Evolutionary conservation across 2,113 vertebrate genomes (phyloP), one percentile per base, ranked within the genome.

Genomic region (Epinephelus cyanopodus): DNA sequence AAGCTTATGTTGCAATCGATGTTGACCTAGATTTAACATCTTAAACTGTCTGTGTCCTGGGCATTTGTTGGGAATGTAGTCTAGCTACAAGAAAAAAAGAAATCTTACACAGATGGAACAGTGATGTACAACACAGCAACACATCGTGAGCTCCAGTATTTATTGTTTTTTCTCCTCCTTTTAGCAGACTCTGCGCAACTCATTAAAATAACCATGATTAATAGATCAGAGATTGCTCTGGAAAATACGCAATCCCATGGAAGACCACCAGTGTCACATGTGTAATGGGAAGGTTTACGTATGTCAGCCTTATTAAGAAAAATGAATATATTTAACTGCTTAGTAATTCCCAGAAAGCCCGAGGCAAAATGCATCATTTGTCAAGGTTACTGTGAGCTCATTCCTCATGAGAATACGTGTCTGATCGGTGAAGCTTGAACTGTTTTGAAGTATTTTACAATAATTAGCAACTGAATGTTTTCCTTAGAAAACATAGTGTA

Each of bases 191-290:
- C 45, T 67, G 74, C 61, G 62, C 81, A 74, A 39, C 81, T 86
- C 75, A 88, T 89, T 92, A 79, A 83, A 83, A 75, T 74, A 85
- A 90, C 19, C 42, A 84, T 89, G 91, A 93, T 92, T 87, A 92
- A 93, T 92, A 89, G 89, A 92, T 86, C 47, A 73, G 85, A 79
- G 57, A 77, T 80, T 61, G 33, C 53, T 78, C 63, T 65, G 76
- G 73, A 73, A 87, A 77, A 82, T 15, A 29, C 58, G 42, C 65
- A 56, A 17, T 90, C 84, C 91, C 83, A 81, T 67, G 80, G 67
- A 89, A 84, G 86, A 74, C 79, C 47, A 19, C 45, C 72, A 76
- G 85, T 77, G 84, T 84, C 84, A 74, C 78, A 77, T 62, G 86
- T 88, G 29, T 86, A 83, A 92, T 88, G 81, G 70, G 74, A 81